Evolutionary conservation across 2,797 vertebrate genomes (phyloP).

Genomic region (Hoplostethus mediterraneus): DNA sequence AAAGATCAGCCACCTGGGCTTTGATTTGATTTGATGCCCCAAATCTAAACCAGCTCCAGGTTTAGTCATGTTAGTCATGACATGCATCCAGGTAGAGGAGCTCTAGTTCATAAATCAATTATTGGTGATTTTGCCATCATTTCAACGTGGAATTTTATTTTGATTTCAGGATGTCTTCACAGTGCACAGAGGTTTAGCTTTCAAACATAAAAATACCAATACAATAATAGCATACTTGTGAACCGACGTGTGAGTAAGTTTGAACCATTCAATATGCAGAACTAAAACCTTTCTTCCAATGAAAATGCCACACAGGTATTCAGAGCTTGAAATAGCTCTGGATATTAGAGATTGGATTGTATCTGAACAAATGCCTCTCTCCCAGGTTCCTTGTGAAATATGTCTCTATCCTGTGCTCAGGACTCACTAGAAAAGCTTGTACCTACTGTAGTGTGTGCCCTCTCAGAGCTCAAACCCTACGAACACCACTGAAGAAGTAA

Average conservation of each 20-base stretch:
- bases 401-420: constrained; percentile 56
- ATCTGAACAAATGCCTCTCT: constrained; percentile 41
- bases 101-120: too few relatives aligned
- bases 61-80: neutral
- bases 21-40: too few relatives aligned
- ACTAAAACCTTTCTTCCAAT: neutral
- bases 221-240: neutral
- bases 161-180: neutral
- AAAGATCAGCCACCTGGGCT: neutral
- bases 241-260: constrained; percentile 8
- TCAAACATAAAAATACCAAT: neutral
- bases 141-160: neutral
- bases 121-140: neutral
- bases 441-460: constrained; percentile 40
- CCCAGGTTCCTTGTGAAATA: constrained; percentile 58
- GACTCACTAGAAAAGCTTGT: constrained; percentile 63
- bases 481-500: constrained; percentile 66
- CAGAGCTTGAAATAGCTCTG: constrained; percentile 19
- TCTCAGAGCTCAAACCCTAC: constrained; percentile 49
- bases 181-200: neutral
- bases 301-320: constrained; percentile 34
- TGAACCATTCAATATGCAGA: constrained; percentile 1
- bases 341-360: constrained; percentile 26
- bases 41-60: neutral
- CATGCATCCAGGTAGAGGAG: neutral